Base-by-base conservation (phyloP, 2,888 invertebrate genomes). In the Pyrgus malvae region DNA sequence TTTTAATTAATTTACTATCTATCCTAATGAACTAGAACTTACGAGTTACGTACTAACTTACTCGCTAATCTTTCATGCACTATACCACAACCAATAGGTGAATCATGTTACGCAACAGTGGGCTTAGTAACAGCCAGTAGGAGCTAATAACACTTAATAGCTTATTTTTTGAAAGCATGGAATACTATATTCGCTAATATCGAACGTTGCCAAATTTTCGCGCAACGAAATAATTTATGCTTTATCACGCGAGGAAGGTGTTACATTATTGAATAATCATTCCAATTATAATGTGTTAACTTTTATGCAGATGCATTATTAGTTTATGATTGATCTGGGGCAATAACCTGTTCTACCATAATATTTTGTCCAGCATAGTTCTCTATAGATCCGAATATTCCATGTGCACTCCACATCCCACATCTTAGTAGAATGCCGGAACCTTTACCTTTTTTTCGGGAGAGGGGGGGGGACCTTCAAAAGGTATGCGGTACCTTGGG, bases 91-190 rank as follows among this genome's bases (percentile, higher is more conserved):
- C 16, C 19, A 12, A 44, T n/a, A 60, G 67, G 67, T 64, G 70
- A 60, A 66, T 62, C 62, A 27, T 48, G 69, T 70, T 66, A 67
- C 57, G 70, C 71, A 69, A 72, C 66, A 70, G 69, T 70, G 69
- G 66, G 45, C 58, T 65, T 66, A 65, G 63, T 64, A 62, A 63
- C 63, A 60, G n/a, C 9, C 63, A 61, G 59, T 58, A 46, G 54
- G 41, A 59, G 56, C 62, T 68, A 68, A 67, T 67, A 63, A 59
- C 61, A 61, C 61, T 57, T 49, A 48, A 65, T 60, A 63, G 61
- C 60, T 64, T 64, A 63, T 61, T 57, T 54, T 33, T 48, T 55
- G 42, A 53, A 54, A 50, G 41, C 23, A 40, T 33, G 33, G 33
- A 33, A 33, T 58, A 45, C 25, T n/a, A 29, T 49, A 31, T 45